Evolutionary conservation across 2,888 invertebrate species (phyloP), one percentile per base, ranked within the genome.

Genomic region (Drosophila macrospina): DNA sequence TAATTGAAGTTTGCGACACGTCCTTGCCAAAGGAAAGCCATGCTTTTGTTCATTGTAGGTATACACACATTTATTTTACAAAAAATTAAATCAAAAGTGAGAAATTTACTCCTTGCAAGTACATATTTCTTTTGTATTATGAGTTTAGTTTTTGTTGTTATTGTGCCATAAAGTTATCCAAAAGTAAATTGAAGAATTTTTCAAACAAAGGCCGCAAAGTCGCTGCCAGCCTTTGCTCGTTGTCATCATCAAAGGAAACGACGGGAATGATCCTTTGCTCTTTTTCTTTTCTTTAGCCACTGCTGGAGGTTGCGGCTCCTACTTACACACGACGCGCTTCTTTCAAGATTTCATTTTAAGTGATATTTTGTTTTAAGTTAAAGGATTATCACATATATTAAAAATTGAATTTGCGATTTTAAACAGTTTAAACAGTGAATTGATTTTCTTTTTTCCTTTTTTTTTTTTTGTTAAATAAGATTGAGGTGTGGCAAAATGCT

Each of bases 291-390:
- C 13, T 28, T 32, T 24, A 50, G 50, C 32, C 37, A 55, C 26
- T 24, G 26, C 30, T 20, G 7, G 7, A 5, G 34, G 7, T 20
- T 36, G 15, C 30, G 16, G n/a, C 44, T 55, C 5, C 15, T 69
- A 41, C 41, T 52, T 16, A 78, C 64, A 69, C 61, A 76, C 64
- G 72, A 71, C 80, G 81, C 88, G 66, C 69, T 67, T 61, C 61
- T 54, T 44, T 28, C 8, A 8, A 28, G 28, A 7, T 28, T 65
- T 62, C 42, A 47, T 56, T 60, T 54, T 59, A 80, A 32, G 81
- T 88, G 85, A 83, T 86, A 86, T 62, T 74, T 76, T 83, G 84
- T 55, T 69, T 88, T 88, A 88, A 86, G 86, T 86, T 84, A 86
- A 72, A 67, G 64, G 71, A 71, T 80, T 84, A 84, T 84, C 83